These are phyloP conservation scores for Drosophila melanica DNA, from an alignment of 1,140 invertebrate species.

Conservation along the genomic window DNA sequence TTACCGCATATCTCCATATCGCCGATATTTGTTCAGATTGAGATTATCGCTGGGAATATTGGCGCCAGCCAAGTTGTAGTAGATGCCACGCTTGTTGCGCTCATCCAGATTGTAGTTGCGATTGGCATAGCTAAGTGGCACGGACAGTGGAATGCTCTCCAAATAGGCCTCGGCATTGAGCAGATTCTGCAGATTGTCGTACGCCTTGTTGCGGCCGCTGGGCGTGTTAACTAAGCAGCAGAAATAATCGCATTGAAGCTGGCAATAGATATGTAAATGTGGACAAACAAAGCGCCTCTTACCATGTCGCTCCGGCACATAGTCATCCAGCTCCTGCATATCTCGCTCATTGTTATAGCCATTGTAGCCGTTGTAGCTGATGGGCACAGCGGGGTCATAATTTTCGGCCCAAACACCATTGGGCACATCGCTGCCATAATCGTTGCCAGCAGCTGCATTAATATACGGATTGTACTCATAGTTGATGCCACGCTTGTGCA, in stretches of 20 bases:
- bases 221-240: constrained; percentile 36
- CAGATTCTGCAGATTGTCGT: constrained; percentile 79
- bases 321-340: constrained; percentile 77
- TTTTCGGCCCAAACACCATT: constrained; percentile 68
- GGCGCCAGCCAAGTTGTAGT: constrained; percentile 58
- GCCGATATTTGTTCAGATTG: constrained; percentile 73
- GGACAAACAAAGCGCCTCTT: background rate
- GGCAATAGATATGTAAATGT: no score
- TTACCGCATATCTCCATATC: constrained; percentile 79
- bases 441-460: constrained; percentile 28
- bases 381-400: constrained; percentile 52
- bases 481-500: constrained; percentile 79
- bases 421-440: constrained; percentile 54
- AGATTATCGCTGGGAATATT: constrained; percentile 49
- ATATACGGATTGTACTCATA: constrained; percentile 69
- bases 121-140: constrained; percentile 72
- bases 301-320: constrained; percentile 67
- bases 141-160: constrained; percentile 70
- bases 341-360: constrained; percentile 57
- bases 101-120: constrained; percentile 78
- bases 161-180: constrained; percentile 77
- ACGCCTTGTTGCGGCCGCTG: constrained; percentile 71
- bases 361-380: constrained; percentile 47
- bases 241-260: no score
- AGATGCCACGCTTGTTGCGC: constrained; percentile 74